Base-by-base conservation (phyloP, 23 tunicate species). In the Trididemnum nubilum region DNA sequence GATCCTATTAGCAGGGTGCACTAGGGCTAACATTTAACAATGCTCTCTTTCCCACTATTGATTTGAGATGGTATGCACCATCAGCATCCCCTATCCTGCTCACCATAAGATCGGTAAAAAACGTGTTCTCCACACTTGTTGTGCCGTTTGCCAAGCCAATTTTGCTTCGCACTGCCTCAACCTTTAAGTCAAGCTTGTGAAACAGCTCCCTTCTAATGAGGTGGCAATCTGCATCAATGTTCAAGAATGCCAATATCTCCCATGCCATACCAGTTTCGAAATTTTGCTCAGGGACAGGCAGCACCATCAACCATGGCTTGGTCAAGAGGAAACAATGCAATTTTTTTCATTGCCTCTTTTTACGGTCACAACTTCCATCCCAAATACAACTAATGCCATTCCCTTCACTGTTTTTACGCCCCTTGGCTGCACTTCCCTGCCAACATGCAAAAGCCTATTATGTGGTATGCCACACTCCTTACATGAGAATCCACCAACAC, bases 251-350 rank as follows among this genome's bases (percentile, higher is more conserved):
- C 12, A 31, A n/a, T n/a, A 31, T n/a, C 4, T 67, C 38, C 5
- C 22, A 4, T 5, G 12, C 9, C 38, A 33, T 33, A 2, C 74
- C 38, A 31, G 74, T 67, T 33, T 67, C 74, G 15, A 7, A 3
- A 33, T 67, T 67, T 30, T 31, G 31, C 33, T 4, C 74, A 31
- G 9, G 74, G 7, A 67, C 74, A 30, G 74, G 74, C 74, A 67
- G 33, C 12, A 67, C 38, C n/a, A 30, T 33, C 7, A 33, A 33
- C 21, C 74, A 33, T 9, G 38, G 31, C 38, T 5, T 5, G 74
- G 37, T 2, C 38, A 9, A 9, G 25, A 7, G 23, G 27, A 7
- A 19, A 63, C 4, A 15, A 24, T 63, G 27, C 69, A 4, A 28
- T 28, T 18, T 23, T 18, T 19, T 4, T 63, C 7, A 28, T 4